phyloP scores from a whole-genome alignment of 2,797 vertebrate genomes.

The Florisuga fusca region DNA sequence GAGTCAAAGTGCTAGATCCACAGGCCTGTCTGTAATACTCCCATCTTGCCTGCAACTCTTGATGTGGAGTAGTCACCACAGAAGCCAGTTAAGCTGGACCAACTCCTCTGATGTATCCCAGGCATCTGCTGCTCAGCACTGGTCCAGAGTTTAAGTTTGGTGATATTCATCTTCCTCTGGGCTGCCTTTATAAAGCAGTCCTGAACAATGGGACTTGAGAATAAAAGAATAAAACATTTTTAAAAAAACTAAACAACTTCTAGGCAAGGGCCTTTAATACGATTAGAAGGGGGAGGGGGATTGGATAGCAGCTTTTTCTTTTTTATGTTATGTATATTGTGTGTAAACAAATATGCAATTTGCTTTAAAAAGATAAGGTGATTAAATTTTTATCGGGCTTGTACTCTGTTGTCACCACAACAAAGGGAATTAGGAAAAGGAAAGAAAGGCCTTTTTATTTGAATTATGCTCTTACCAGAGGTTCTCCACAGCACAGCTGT shows the following conservation, averaged over 20 bases:
- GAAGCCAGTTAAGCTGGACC: conserved; percentile 51
- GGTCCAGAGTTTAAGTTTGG: conserved; percentile 43
- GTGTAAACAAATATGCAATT: conserved; percentile 85
- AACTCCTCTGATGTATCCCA: not conserved
- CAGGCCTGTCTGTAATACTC: conserved; percentile 41
- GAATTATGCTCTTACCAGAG: conserved; percentile 70
- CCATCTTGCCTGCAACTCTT: conserved; percentile 29
- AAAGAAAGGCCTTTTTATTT: conserved; percentile 73
- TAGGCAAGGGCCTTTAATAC: conserved; percentile 65
- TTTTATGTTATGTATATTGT: conserved; percentile 75
- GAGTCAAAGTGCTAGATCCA: conserved; percentile 25
- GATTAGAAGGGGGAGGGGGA: conserved; percentile 51
- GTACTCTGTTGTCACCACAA: conserved; percentile 79
- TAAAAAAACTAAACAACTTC: not conserved
- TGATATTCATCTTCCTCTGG: conserved; percentile 65
- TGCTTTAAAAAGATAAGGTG: conserved; percentile 86
- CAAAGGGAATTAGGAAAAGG: conserved; percentile 81
- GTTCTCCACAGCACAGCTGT: conserved; percentile 78
- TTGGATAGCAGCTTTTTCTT: conserved; percentile 66
- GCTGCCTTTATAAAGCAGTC: conserved; percentile 66
- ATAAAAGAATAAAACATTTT: conserved; percentile 51
- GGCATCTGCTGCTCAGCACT: conserved; percentile 55
- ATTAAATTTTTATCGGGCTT: conserved; percentile 84
- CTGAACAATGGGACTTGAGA: conserved; percentile 62
- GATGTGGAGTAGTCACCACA: not conserved